Conservation (phyloP, 2,888 invertebrate genomes). For the Oscheius sp. region DNA sequence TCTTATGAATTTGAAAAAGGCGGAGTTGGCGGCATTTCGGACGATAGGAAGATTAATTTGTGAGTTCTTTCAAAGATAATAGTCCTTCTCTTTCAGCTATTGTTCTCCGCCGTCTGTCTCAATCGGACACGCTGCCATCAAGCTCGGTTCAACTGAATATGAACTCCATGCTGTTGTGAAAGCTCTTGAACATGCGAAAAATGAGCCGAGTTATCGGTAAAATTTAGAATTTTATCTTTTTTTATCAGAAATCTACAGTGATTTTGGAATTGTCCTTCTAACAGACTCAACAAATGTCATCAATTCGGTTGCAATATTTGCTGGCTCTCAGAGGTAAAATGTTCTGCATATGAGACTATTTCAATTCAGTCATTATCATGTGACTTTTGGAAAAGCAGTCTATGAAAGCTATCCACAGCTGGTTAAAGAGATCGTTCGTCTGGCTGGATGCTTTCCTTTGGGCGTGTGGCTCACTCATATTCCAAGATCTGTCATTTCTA, state of each 20-base stretch:
- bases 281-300: not conserved
- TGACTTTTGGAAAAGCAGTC: not conserved
- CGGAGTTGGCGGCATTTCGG: not conserved
- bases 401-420: not conserved
- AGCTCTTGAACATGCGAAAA: not conserved
- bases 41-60: not conserved
- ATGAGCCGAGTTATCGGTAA: not conserved
- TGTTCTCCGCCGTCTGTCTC: no score
- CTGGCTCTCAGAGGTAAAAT: not conserved
- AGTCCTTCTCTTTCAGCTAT: no score
- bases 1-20: not conserved
- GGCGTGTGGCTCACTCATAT: not conserved
- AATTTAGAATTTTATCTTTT: not conserved
- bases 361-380: no score
- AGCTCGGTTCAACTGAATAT: no score
- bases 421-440: not conserved
- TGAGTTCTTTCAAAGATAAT: not conserved
- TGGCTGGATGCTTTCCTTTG: not conserved
- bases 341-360: no score
- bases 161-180: not conserved
- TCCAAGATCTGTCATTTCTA: not conserved
- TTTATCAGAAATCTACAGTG: not conserved
- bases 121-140: no score
- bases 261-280: not conserved
- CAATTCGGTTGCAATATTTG: not conserved